Evolutionary conservation across 2,797 vertebrate genomes (phyloP).

Genomic region (Artibeus lituratus): DNA sequence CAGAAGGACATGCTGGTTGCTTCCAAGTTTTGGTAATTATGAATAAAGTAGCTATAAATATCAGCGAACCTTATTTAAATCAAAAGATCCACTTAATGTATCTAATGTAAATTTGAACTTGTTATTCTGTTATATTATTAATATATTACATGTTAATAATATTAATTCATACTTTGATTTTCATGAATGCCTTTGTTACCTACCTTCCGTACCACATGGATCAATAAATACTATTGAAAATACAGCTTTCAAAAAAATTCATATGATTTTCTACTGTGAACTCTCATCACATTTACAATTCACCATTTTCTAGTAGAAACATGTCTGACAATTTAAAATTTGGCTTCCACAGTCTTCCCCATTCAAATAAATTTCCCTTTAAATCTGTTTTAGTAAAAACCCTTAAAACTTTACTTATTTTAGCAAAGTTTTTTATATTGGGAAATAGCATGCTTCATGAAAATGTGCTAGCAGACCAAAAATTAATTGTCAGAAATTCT

Average conservation of each 20-base stretch:
- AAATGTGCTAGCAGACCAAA: not conserved
- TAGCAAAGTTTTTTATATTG: not conserved
- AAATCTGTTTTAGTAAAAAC: not conserved
- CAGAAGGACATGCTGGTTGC: not conserved
- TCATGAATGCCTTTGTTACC: constrained; percentile 18
- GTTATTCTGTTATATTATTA: not conserved
- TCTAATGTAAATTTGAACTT: not conserved
- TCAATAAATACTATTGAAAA: constrained; percentile 5
- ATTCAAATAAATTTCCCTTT: not conserved
- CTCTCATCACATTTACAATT: not conserved
- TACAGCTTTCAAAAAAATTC: not conserved
- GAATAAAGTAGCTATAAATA: not conserved
- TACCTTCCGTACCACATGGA: not conserved
- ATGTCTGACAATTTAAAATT: not conserved
- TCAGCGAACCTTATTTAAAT: constrained; percentile 35
- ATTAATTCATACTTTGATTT: not conserved
- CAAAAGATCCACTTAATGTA: not conserved
- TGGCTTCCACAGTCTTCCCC: not conserved
- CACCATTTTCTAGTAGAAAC: not conserved
- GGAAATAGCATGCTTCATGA: not conserved
- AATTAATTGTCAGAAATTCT: not conserved
- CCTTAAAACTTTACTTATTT: not conserved
- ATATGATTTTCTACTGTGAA: not conserved
- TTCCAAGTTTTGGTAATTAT: not conserved
- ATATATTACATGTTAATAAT: not conserved